Evolutionary conservation across 2,888 invertebrate species (phyloP).

Genomic region (Congeria kusceri): DNA sequence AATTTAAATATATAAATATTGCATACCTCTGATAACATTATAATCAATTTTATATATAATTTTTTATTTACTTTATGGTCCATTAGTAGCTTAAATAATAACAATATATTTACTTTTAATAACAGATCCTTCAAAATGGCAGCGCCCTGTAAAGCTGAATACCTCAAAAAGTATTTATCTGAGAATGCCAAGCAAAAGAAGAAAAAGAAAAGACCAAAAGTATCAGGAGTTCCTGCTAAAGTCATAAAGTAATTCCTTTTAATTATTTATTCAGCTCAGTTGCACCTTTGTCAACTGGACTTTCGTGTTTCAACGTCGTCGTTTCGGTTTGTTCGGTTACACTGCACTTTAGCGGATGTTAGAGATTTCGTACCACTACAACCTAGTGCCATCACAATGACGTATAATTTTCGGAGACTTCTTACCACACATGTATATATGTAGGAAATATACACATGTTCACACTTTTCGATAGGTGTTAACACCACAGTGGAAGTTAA

Average conservation of each 20-base stretch:
- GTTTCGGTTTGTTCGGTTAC: not conserved
- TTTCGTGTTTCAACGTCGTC: not conserved
- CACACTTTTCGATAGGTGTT: too few relatives aligned
- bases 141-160: slow-evolving; percentile 87
- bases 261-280: not conserved
- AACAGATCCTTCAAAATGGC: slow-evolving; percentile 46
- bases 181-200: slow-evolving; percentile 74
- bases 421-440: too few relatives aligned
- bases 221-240: slow-evolving; percentile 36
- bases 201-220: slow-evolving; percentile 72
- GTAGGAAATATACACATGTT: too few relatives aligned
- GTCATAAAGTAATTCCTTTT: slow-evolving; percentile 25
- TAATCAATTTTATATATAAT: too few relatives aligned
- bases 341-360: too few relatives aligned
- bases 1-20: too few relatives aligned
- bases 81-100: not conserved
- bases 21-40: too few relatives aligned
- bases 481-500: too few relatives aligned
- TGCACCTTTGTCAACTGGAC: not conserved
- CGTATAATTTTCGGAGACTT: too few relatives aligned
- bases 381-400: too few relatives aligned
- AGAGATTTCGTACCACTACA: too few relatives aligned
- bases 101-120: not conserved
- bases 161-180: slow-evolving; percentile 82
- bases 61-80: not conserved